Percentiles rank a stretch among this genome's conserved stretches.
phyloP scores from a whole-genome alignment of 2,888 invertebrate genomes.

The Saturnia pavonia region DNA sequence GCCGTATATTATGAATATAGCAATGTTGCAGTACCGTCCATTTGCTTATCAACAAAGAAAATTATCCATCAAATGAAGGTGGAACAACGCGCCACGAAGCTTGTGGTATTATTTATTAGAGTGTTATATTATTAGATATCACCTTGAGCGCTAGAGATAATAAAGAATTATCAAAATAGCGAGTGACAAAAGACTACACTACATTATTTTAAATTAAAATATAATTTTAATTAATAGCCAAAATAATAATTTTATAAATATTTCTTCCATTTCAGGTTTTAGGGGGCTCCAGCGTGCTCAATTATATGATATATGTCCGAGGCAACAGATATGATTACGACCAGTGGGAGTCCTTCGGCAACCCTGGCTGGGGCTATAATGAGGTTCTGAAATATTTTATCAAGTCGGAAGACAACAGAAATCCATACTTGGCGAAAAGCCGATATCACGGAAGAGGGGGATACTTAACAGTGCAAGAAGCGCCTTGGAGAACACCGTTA shows the following conservation, averaged over 20 bases:
- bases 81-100: too few relatives aligned
- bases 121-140: too few relatives aligned
- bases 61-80: too few relatives aligned
- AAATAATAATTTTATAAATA: neutral
- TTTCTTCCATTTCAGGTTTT: constrained; percentile 83
- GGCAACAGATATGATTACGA: constrained; percentile 94
- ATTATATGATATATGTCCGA: constrained; percentile 95
- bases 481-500: constrained; percentile 91
- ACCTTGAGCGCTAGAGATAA: neutral
- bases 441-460: constrained; percentile 88
- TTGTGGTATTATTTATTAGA: too few relatives aligned
- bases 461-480: constrained; percentile 89
- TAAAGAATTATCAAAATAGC: neutral
- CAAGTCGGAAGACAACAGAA: constrained; percentile 93
- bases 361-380: constrained; percentile 93
- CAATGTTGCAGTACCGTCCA: neutral
- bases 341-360: constrained; percentile 92
- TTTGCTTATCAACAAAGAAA: neutral
- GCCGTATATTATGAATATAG: constrained; percentile 15
- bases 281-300: constrained; percentile 93
- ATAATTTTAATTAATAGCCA: neutral
- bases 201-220: neutral
- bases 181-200: too few relatives aligned
- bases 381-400: constrained; percentile 93
- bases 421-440: constrained; percentile 89